phyloP scores from a whole-genome alignment of 2,113 vertebrate genomes.

The Protomyctophum bolini region DNA sequence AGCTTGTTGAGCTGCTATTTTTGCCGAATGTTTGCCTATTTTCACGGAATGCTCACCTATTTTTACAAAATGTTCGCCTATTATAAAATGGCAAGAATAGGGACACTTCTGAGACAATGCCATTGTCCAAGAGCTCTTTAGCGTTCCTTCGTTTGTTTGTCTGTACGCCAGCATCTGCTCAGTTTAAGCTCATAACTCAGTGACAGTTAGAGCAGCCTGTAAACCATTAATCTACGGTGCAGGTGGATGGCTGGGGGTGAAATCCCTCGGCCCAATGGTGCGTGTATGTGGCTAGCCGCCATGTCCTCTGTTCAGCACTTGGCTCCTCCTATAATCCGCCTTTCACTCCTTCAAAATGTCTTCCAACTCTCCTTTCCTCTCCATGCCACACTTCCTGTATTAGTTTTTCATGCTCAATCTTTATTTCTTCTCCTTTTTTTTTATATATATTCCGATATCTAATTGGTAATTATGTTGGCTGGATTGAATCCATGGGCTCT shows the following conservation, averaged over 20 bases:
- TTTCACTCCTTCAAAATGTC: slow-evolving; percentile 28
- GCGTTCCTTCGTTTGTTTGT: slow-evolving; percentile 39
- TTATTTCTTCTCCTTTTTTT: slow-evolving; percentile 42
- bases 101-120: background rate
- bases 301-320: background rate
- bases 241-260: slow-evolving; percentile 76
- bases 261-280: slow-evolving; percentile 77
- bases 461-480: slow-evolving; percentile 84
- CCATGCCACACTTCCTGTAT: slow-evolving; percentile 22
- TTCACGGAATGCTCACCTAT: too few relatives aligned
- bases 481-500: slow-evolving; percentile 76
- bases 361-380: slow-evolving; percentile 7
- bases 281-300: slow-evolving; percentile 68
- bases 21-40: too few relatives aligned
- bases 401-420: slow-evolving; percentile 26
- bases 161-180: slow-evolving; percentile 41
- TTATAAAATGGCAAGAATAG: background rate
- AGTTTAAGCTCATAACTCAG: slow-evolving; percentile 77
- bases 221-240: slow-evolving; percentile 83
- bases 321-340: background rate
- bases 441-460: slow-evolving; percentile 83
- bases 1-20: too few relatives aligned
- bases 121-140: slow-evolving; percentile 8
- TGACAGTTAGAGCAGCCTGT: slow-evolving; percentile 75
- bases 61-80: background rate